These are phyloP conservation scores for Halichondria panicea DNA, from an alignment of 37 sponge, comb jelly and placozoan genomes.

Conservation along the genomic window DNA sequence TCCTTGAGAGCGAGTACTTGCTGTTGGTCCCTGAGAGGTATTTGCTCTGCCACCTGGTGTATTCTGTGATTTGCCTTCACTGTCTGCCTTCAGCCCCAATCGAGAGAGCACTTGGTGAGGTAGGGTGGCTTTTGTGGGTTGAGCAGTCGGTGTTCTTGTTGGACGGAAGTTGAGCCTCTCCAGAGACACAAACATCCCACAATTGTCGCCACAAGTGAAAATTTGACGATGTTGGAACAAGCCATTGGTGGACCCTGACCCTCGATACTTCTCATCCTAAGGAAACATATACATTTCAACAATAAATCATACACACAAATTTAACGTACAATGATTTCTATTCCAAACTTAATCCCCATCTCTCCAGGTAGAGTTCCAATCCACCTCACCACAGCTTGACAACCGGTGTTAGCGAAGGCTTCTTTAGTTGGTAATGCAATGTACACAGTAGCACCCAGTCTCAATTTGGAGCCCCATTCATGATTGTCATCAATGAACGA, in stretches of 20 bases:
- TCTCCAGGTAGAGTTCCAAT: conserved; percentile 19
- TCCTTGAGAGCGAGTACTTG: neutral
- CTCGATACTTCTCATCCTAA: conserved; percentile 34
- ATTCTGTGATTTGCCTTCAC: too few relatives aligned
- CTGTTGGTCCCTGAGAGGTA: too few relatives aligned
- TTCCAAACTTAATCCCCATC: conserved; percentile 62
- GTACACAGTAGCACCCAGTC: conserved; percentile 23
- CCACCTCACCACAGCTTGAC: conserved; percentile 27
- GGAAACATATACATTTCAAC: too few relatives aligned
- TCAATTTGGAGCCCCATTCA: conserved; percentile 24
- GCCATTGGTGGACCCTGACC: conserved; percentile 48
- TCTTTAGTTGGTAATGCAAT: conserved; percentile 7
- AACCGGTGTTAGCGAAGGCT: neutral
- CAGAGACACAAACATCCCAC: conserved; percentile 64
- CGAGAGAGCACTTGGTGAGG: too few relatives aligned
- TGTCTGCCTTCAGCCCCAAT: too few relatives aligned
- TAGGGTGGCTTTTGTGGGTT: too few relatives aligned
- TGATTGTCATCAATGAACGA: conserved; percentile 1
- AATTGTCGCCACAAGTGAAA: conserved; percentile 47
- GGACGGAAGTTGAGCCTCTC: conserved; percentile 15
- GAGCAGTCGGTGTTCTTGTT: too few relatives aligned
- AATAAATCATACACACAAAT: neutral
- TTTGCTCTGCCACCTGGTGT: too few relatives aligned
- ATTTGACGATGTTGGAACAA: conserved; percentile 20
- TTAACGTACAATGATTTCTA: conserved; percentile 58